These are phyloP conservation scores for Heteromormyrus szaboi DNA, from an alignment of 2,797 vertebrate species.

Conservation along the genomic window DNA sequence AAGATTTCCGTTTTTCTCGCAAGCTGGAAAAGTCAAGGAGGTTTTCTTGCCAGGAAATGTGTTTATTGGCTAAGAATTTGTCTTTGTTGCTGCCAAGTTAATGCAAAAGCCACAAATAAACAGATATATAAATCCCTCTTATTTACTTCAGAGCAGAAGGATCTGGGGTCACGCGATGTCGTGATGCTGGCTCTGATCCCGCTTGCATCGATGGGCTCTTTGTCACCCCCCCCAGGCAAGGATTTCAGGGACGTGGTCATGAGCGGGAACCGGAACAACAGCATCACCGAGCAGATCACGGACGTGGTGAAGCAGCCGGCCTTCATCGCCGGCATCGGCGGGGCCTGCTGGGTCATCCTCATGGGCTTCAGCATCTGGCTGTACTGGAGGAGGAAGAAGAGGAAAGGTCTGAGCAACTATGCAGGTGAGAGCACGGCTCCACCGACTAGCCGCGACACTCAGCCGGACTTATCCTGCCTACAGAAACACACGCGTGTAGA, in stretches of 20 bases:
- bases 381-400: conserved; percentile 98
- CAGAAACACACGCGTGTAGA: background rate
- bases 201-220: conserved; percentile 14
- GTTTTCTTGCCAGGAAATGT: background rate
- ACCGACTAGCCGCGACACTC: background rate
- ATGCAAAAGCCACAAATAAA: background rate
- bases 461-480: background rate
- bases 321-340: conserved; percentile 96
- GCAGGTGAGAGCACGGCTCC: conserved; percentile 72
- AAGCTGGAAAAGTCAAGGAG: conserved; percentile 9
- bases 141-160: background rate
- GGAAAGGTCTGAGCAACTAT: conserved; percentile 98
- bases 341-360: conserved; percentile 97
- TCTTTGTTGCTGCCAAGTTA: background rate
- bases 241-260: conserved; percentile 91
- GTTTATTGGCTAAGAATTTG: background rate
- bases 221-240: conserved; percentile 61
- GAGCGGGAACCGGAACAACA: conserved; percentile 87
- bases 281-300: conserved; percentile 98
- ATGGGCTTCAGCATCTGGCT: conserved; percentile 99
- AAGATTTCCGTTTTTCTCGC: background rate
- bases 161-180: background rate
- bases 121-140: background rate
- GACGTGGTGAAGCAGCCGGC: conserved; percentile 98
- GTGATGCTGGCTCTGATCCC: background rate